A percentile compares a stretch with the other conserved stretches of the same genome.
These are phyloP conservation scores for Dermochelys coriacea DNA, from an alignment of 2,797 vertebrate genomes.

Conservation along the genomic window DNA sequence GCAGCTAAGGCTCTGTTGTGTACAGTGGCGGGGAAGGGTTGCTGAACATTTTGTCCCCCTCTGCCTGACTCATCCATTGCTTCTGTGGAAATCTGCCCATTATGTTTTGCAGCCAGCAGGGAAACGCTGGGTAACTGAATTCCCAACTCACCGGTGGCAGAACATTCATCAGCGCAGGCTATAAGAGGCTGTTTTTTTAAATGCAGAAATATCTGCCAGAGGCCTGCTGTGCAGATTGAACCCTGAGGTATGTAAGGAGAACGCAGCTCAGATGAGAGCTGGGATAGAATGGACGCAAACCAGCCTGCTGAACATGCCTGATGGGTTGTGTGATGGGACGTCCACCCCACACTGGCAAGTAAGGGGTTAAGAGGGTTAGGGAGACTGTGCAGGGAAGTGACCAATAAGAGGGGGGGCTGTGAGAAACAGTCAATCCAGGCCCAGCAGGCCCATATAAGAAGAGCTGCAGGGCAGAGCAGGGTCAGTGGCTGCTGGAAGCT, in stretches of 20 bases:
- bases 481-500: not conserved
- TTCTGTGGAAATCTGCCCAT: not conserved
- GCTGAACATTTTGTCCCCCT: not conserved
- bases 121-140: not conserved
- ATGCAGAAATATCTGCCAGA: not conserved
- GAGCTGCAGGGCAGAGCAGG: not conserved
- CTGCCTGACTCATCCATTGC: not conserved
- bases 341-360: not conserved
- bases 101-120: slow-evolving; percentile 23
- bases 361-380: not conserved
- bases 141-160: not conserved
- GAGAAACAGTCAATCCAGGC: not conserved
- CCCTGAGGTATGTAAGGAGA: not conserved
- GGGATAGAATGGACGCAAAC: not conserved
- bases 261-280: rapidly evolving
- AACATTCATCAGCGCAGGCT: not conserved
- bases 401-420: not conserved
- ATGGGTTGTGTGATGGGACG: not conserved
- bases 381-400: not conserved
- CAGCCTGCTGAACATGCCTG: not conserved
- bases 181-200: not conserved
- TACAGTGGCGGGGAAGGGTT: not conserved
- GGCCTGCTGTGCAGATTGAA: not conserved
- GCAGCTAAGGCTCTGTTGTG: not conserved
- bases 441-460: not conserved